Percentiles rank a stretch among this genome's conserved stretches.
These are phyloP conservation scores for Heliconius ismenius DNA, from an alignment of 2,888 invertebrate genomes.

Conservation along the genomic window DNA sequence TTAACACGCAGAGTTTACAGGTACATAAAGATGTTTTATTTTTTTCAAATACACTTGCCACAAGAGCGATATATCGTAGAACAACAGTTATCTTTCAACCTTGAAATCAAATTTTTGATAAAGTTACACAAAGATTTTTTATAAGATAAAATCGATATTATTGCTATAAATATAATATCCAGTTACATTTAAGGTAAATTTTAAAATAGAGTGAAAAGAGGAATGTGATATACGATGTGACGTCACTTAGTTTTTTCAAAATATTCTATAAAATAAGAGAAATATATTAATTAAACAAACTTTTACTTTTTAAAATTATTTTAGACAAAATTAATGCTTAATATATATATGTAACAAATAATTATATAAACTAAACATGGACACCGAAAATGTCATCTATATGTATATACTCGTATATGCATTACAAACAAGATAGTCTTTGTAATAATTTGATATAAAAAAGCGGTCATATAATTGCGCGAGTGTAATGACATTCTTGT, in stretches of 20 bases:
- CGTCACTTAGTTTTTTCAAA: background rate
- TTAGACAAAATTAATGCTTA: too few relatives aligned
- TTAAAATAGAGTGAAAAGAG: background rate
- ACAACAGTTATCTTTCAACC: constrained; percentile 12
- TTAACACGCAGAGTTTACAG: background rate
- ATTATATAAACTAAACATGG: background rate
- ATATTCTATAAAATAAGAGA: background rate
- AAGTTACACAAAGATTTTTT: background rate
- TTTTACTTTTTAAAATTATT: too few relatives aligned
- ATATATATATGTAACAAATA: too few relatives aligned
- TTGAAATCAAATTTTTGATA: constrained; percentile 5
- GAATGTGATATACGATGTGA: background rate
- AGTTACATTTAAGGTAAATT: background rate
- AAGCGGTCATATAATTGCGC: constrained; percentile 3
- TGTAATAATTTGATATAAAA: constrained; percentile 8
- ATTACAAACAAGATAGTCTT: background rate
- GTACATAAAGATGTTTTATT: background rate
- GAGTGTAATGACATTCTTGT: constrained; percentile 39
- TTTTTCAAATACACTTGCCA: background rate
- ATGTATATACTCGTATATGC: background rate
- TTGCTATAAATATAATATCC: background rate
- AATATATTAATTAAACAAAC: too few relatives aligned
- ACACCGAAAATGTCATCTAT: background rate
- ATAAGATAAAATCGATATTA: background rate
- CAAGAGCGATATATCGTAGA: background rate